A percentile compares a stretch with the other conserved stretches of the same genome.
Evolutionary conservation across 2,797 vertebrate species (phyloP).

Genomic region (Smutsia temminckii): DNA sequence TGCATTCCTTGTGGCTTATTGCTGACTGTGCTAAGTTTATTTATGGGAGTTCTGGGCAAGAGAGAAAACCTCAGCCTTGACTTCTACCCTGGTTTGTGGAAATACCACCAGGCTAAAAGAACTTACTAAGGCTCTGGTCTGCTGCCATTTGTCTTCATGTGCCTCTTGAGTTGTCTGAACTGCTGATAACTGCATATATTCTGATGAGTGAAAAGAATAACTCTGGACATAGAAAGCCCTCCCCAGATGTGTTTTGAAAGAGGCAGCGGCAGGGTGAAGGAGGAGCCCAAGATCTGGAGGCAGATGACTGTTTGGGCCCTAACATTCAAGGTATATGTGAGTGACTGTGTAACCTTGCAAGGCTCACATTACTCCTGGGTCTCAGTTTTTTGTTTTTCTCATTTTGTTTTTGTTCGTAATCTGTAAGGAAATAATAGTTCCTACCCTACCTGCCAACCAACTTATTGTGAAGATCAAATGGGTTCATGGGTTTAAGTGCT

Average conservation of each 20-base stretch:
- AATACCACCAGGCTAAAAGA: not conserved
- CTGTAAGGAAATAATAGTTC: not conserved
- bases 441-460: not conserved
- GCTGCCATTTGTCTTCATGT: not conserved
- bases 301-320: not conserved
- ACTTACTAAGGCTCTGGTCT: not conserved
- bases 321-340: not conserved
- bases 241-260: not conserved
- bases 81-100: not conserved
- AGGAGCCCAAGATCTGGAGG: not conserved
- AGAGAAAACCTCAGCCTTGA: not conserved
- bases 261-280: rapidly evolving
- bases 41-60: not conserved
- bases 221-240: not conserved
- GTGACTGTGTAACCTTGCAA: not conserved
- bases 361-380: not conserved
- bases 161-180: not conserved
- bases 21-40: not conserved
- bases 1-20: not conserved
- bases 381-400: not conserved
- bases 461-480: not conserved
- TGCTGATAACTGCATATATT: not conserved
- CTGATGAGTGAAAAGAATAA: not conserved
- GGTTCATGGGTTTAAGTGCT: not conserved
- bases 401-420: not conserved